Base-by-base conservation (phyloP, 2,888 invertebrate species). In the Eupithecia centaureata region DNA sequence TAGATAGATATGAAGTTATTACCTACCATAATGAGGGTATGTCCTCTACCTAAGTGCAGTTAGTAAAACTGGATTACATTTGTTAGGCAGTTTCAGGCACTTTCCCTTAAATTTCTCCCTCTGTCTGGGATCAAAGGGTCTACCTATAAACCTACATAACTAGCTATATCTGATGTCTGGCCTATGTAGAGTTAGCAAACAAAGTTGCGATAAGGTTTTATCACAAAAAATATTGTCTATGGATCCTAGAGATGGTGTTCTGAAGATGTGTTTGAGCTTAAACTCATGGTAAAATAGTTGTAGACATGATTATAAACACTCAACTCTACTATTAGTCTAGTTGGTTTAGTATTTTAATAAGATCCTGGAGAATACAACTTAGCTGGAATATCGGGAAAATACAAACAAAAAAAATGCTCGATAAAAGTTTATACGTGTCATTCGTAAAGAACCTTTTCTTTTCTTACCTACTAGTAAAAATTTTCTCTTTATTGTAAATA, bases 81-180 rank as follows among this genome's bases (percentile, higher is more conserved):
- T 32, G n/a, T 51, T 51, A 25, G 61, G 51, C 25, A 51, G 32
- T 4, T 22, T n/a, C 61, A 51, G 61, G 22, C 18, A 38, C 12
- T 27, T 33, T 38, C 61, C 22, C 51, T 61, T 51, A 7, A 10
- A 32, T 30, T 51, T 33, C 33, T 15, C 61, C 61, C 47, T 61
- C 60, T 60, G 60, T 60, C 61, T 61, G 61, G 60, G 57, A 33
- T 57, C 57, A 57, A 32, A 57, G 32, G 57, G 32, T 22, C n/a
- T 30, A 7, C 8, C 47, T 47, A 47, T 22, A 47, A 18, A 38
- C 35, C n/a, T 54, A 27, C 25, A 2, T 30, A 57, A 32, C 4
- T 22, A 32, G 8, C 15, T 56, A 56, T 32, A 56, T 30, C 56
- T 32, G n/a, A 56, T 30, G 30, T 18, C 57, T 32, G 32, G 32